Base-by-base conservation (phyloP, 2,797 vertebrate genomes). In the Gymnothorax reevesii region DNA sequence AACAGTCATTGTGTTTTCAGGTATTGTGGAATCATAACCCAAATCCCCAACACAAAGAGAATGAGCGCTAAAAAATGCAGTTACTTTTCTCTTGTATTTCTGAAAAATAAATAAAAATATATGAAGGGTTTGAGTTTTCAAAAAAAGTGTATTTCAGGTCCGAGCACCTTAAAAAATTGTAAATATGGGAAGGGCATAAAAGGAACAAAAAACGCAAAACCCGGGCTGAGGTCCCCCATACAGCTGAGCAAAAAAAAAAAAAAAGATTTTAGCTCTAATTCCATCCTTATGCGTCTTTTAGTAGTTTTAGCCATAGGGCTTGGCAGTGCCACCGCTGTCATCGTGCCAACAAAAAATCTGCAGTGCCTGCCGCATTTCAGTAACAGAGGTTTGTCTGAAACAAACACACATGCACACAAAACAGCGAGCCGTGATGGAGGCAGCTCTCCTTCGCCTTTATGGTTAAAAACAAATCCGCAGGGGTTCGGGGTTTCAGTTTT, bases 291-390 rank as follows among this genome's bases (percentile, higher is more conserved):
- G 97, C 97, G 96, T 98, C 97, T 96, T 97, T 97, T 95, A 97
- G 97, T 96, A 95, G 96, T 96, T 96, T 95, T 96, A 96, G 97
- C 98, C 97, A 97, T 95, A 96, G 97, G 98, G 97, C 96, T 98
- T 98, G 98, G 98, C 98, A 97, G 95, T 90, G 95, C 93, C 96
- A 94, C 93, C 93, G 83, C 94, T 97, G 98, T 98, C 97, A 97
- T 91, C 27, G 95, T 96, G 96, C 96, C 98, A 99, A 97, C 95
- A 94, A 97, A 96, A 97, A 96, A 97, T 97, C 97, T 97, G 97
- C 98, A 98, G 97, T 97, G 97, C 93, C 96, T 98, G 97, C 97
- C 95, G 96, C 97, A 97, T 97, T 96, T 97, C 95, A 94, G 94
- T 94, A 95, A 95, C 93, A 91, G 94, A 95, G 95, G 95, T 95